A percentile compares a stretch with the other conserved stretches of the same genome.
These are phyloP conservation scores for Subanguina moxae DNA, from an alignment of 1,140 invertebrate species.

Conservation along the genomic window DNA sequence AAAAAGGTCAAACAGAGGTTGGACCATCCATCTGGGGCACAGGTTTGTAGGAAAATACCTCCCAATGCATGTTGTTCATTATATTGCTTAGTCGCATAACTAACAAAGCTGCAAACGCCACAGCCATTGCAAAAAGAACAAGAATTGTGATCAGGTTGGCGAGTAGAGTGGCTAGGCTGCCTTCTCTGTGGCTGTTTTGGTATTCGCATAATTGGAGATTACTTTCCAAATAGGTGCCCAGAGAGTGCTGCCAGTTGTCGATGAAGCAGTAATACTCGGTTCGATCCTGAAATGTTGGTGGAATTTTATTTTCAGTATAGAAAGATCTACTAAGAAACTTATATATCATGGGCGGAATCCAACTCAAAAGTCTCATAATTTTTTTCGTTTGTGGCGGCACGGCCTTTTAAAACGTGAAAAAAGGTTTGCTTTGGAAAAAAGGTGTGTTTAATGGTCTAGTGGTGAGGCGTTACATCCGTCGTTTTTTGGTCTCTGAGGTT, in stretches of 20 bases:
- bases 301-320: too few relatives aligned
- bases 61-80: conserved; percentile 8
- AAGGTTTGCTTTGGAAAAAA: too few relatives aligned
- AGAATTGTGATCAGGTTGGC: conserved; percentile 17
- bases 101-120: not conserved
- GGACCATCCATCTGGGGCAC: conserved; percentile 15
- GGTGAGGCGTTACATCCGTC: too few relatives aligned
- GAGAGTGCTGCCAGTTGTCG: conserved; percentile 37
- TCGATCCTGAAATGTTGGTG: conserved; percentile 28
- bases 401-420: too few relatives aligned
- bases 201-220: conserved; percentile 24
- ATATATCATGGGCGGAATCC: too few relatives aligned
- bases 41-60: conserved; percentile 33
- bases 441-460: too few relatives aligned
- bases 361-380: too few relatives aligned
- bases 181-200: conserved; percentile 1
- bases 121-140: not conserved
- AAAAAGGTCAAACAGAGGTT: not conserved
- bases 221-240: conserved; percentile 26
- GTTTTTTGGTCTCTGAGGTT: too few relatives aligned
- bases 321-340: too few relatives aligned
- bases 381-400: too few relatives aligned
- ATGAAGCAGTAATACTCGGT: conserved; percentile 39
- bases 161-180: conserved; percentile 12
- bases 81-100: conserved; percentile 9